Conservation (phyloP, 2,888 invertebrate genomes). For the Erebia aethiops region DNA sequence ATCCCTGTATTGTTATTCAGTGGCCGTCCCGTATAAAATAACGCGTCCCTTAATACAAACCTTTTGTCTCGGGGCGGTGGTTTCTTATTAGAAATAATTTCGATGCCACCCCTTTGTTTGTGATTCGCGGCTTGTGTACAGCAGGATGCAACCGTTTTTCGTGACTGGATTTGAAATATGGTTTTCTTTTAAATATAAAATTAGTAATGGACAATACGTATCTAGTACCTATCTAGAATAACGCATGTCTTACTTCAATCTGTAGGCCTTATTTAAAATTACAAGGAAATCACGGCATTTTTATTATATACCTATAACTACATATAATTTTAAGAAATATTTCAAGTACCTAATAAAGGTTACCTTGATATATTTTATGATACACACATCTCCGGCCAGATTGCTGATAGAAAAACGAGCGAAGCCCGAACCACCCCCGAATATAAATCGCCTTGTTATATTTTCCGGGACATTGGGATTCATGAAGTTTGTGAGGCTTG, state of each 20-base stretch:
- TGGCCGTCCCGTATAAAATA: slow-evolving; percentile 75
- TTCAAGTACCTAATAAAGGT: slow-evolving; percentile 21
- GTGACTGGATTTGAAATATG: slow-evolving; percentile 72
- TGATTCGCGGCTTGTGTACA: slow-evolving; percentile 72
- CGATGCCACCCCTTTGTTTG: slow-evolving; percentile 69
- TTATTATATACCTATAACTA: no score
- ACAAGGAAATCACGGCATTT: no score
- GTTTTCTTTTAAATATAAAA: background rate
- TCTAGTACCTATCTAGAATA: background rate
- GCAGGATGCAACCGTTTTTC: slow-evolving; percentile 78
- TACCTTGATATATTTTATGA: slow-evolving; percentile 46
- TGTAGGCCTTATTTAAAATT: no score
- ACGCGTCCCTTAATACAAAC: slow-evolving; percentile 73
- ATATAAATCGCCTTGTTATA: slow-evolving; percentile 82
- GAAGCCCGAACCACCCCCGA: slow-evolving; percentile 66
- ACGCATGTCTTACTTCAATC: no score
- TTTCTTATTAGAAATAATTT: slow-evolving; percentile 66
- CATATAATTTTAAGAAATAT: slow-evolving; percentile 1
- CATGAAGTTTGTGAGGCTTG: slow-evolving; percentile 76
- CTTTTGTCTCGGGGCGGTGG: slow-evolving; percentile 73
- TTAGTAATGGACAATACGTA: no score
- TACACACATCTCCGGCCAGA: slow-evolving; percentile 62
- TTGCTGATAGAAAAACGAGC: slow-evolving; percentile 76
- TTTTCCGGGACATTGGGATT: slow-evolving; percentile 82
- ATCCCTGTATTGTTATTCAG: slow-evolving; percentile 72